Base-by-base conservation (phyloP, 2,888 invertebrate genomes). In the Drosophila lacicola region DNA sequence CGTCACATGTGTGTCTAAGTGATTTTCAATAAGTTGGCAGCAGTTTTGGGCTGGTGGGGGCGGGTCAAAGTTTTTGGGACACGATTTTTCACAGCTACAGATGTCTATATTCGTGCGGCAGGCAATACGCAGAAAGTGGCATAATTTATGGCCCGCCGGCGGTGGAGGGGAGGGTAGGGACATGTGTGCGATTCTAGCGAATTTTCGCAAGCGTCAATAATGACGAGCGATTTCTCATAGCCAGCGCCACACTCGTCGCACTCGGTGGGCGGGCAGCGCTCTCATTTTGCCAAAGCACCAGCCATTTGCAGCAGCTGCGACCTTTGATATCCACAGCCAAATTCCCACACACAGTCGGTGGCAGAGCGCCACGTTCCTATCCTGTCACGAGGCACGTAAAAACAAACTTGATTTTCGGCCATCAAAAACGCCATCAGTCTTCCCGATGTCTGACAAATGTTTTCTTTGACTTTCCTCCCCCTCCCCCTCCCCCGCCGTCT, bases 241-340 rank as follows among this genome's bases (percentile, higher is more conserved):
- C 78, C 71, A 64, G 58, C 39, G 51, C 21, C 66, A 64, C 66
- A 64, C 46, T 57, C 63, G 44, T 47, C 39, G 73, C 47, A 49
- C 37, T 37, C 50, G 51, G 41, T 58, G 47, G 44, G 29, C 29
- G 29, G 29, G 29, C 29, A 29, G 29, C 45, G 47, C 39, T 57
- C 82, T 81, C 84, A 86, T 84, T 88, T 86, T 55, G 76, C 34
- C 76, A 78, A 86, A 88, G 89, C 85, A 85, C 88, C 87, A 88
- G 85, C 88, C 89, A 87, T 87, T 87, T 88, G 88, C 83, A 85
- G 74, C 89, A 89, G 88, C 88, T 87, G 87, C 82, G 86, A 85
- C 86, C 86, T 87, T 89, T 87, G 86, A 89, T 89, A 87, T 87
- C 67, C 81, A 25, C 57, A 67, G 69, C 73, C 71, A 33, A 67